Percentiles rank a stretch among this genome's conserved stretches.
These are phyloP conservation scores for Rutpela maculata DNA, from an alignment of 2,888 invertebrate genomes.

Conservation along the genomic window DNA sequence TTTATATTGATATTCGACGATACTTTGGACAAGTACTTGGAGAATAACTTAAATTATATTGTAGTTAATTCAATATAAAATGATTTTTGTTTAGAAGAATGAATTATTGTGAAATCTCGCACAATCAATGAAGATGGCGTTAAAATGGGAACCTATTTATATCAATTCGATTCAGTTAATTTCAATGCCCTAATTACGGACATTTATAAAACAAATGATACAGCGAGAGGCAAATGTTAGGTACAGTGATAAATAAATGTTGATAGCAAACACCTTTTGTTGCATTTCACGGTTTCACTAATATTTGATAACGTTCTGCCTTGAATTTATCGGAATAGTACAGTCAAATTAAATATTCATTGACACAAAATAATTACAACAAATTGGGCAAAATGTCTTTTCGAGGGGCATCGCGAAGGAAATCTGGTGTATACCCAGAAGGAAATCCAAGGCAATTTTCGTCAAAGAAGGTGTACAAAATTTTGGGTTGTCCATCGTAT, in stretches of 20 bases:
- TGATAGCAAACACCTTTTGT: background rate
- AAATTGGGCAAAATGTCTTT: too few species aligned
- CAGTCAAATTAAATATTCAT: too few species aligned
- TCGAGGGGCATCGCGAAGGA: too few species aligned
- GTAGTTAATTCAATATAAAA: background rate
- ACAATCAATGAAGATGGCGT: background rate
- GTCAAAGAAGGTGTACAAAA: too few species aligned
- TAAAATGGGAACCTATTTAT: background rate
- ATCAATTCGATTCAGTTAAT: background rate
- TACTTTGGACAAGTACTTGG: conserved; percentile 1
- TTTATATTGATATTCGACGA: background rate
- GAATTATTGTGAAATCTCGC: background rate
- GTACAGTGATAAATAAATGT: background rate
- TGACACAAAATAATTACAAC: too few species aligned
- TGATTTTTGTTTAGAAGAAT: conserved; percentile 1
- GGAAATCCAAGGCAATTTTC: too few species aligned
- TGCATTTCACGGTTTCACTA: too few species aligned
- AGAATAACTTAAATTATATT: background rate
- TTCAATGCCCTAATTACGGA: background rate
- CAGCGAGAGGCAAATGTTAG: background rate
- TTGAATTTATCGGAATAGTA: too few species aligned
- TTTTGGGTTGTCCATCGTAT: too few species aligned
- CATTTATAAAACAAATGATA: background rate
- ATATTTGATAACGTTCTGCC: too few species aligned
- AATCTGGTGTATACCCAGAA: too few species aligned